Percentiles rank a stretch among this genome's conserved stretches.
These are phyloP conservation scores for Rhyacophila evoluta DNA, from an alignment of 2,888 invertebrate species.

Conservation along the genomic window DNA sequence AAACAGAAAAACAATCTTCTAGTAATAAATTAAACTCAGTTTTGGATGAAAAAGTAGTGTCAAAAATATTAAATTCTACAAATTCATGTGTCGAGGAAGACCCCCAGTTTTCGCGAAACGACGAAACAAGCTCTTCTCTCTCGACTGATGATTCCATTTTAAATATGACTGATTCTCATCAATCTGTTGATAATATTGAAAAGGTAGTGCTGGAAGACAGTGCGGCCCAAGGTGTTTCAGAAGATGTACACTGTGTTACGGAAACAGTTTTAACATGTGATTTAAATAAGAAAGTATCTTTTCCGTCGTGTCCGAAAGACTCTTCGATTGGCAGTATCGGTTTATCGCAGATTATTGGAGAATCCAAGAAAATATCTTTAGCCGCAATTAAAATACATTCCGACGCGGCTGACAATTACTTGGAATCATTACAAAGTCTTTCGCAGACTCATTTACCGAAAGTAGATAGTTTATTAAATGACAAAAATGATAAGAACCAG, in stretches of 20 bases:
- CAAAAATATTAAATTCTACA: too few relatives aligned
- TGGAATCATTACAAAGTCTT: not conserved
- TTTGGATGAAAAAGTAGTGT: not conserved
- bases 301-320: not conserved
- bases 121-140: not conserved
- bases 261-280: not conserved
- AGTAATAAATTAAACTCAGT: not conserved
- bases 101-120: not conserved
- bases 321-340: not conserved
- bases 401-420: not conserved
- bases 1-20: not conserved
- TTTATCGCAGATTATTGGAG: not conserved
- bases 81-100: not conserved
- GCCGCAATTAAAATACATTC: not conserved
- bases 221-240: not conserved
- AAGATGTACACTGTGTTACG: not conserved
- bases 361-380: not conserved
- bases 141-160: constrained; percentile 3
- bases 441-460: constrained; percentile 1
- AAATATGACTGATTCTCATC: not conserved
- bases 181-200: not conserved
- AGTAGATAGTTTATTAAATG: not conserved
- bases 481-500: not conserved
- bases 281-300: not conserved
- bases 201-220: not conserved